These are phyloP conservation scores for Tupaia tana DNA, from an alignment of 2,113 vertebrate genomes.

Conservation along the genomic window DNA sequence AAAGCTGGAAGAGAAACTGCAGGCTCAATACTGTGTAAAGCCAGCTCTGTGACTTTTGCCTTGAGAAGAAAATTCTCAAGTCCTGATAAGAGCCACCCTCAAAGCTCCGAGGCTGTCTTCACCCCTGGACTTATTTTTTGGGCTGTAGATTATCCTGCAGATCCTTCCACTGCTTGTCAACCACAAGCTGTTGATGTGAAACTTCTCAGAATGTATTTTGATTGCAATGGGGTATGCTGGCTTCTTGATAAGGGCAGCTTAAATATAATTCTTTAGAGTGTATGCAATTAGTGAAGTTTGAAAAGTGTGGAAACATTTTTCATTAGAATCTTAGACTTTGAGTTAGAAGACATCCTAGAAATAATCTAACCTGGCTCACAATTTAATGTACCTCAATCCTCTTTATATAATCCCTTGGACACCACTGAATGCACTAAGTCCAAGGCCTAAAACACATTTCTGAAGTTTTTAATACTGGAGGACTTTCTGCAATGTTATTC, in stretches of 20 bases:
- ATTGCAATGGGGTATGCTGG: neutral
- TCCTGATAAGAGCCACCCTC: neutral
- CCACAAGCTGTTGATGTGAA: neutral
- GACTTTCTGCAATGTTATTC: neutral
- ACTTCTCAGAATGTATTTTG: neutral
- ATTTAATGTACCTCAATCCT: neutral
- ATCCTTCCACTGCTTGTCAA: neutral
- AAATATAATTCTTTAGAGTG: neutral
- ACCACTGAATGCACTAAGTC: neutral
- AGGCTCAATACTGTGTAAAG: neutral
- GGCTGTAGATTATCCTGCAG: neutral
- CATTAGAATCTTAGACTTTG: neutral
- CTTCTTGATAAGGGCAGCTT: slow-evolving; percentile 16
- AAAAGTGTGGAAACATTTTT: neutral
- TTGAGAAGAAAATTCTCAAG: neutral
- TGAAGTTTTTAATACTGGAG: neutral
- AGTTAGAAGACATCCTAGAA: slow-evolving; percentile 24
- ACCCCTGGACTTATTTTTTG: neutral
- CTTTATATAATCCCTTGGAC: neutral
- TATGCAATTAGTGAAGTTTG: neutral
- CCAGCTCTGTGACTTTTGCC: neutral
- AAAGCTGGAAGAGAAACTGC: neutral
- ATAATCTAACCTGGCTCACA: neutral
- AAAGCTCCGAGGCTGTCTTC: neutral
- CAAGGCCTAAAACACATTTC: neutral